These are phyloP conservation scores for Hyphantria cunea DNA, from an alignment of 1,140 invertebrate genomes.

Conservation along the genomic window DNA sequence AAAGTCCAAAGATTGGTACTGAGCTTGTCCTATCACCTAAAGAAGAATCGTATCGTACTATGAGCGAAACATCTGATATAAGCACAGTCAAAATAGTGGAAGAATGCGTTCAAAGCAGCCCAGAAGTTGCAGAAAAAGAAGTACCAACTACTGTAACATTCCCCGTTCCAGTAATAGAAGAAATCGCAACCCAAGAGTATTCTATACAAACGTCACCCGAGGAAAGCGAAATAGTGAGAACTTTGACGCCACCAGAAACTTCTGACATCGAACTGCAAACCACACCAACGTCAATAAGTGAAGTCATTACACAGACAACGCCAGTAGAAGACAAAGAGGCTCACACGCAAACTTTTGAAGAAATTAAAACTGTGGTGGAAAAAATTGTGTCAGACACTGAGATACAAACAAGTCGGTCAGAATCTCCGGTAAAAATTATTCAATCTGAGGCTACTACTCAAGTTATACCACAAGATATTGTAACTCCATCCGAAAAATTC, in stretches of 20 bases:
- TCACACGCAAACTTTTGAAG: slow-evolving; percentile 61
- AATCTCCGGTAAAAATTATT: slow-evolving; percentile 52
- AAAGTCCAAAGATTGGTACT: slow-evolving; percentile 59
- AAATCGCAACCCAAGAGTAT: slow-evolving; percentile 77
- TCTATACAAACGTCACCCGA: slow-evolving; percentile 85
- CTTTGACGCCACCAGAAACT: slow-evolving; percentile 64
- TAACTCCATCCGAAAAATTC: slow-evolving; percentile 69
- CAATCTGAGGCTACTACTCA: slow-evolving; percentile 70
- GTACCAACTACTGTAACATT: slow-evolving; percentile 80
- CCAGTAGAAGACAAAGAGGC: slow-evolving; percentile 72
- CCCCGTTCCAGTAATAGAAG: slow-evolving; percentile 83
- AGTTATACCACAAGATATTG: slow-evolving; percentile 67
- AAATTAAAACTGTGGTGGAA: slow-evolving; percentile 45
- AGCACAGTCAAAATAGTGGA: slow-evolving; percentile 85
- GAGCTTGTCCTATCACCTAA: slow-evolving; percentile 63
- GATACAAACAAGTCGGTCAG: slow-evolving; percentile 65
- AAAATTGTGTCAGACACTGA: slow-evolving; percentile 57
- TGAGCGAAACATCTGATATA: slow-evolving; percentile 82
- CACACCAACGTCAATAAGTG: slow-evolving; percentile 74
- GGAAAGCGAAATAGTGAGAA: slow-evolving; percentile 66
- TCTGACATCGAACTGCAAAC: slow-evolving; percentile 83
- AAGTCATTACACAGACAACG: slow-evolving; percentile 80
- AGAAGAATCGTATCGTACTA: slow-evolving; percentile 82
- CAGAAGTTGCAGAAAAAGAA: slow-evolving; percentile 69
- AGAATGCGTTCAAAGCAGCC: slow-evolving; percentile 80